These are phyloP conservation scores for Drosophila kikkawai DNA, from an alignment of 1,140 invertebrate genomes.

Conservation along the genomic window DNA sequence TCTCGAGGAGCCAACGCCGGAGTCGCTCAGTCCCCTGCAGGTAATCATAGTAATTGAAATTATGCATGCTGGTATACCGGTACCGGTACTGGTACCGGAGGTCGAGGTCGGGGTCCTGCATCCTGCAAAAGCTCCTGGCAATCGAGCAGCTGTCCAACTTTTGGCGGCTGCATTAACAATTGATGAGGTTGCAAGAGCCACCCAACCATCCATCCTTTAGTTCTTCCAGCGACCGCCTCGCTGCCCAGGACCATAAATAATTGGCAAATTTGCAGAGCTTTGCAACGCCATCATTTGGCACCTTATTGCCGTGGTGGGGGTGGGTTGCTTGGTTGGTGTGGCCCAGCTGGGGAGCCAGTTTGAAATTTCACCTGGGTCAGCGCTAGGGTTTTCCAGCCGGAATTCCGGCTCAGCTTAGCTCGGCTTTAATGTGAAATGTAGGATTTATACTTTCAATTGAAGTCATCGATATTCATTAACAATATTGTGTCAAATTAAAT, in stretches of 20 bases:
- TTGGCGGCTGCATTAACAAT: conserved; percentile 32
- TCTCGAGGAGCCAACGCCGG: conserved; percentile 86
- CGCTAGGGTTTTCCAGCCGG: background rate
- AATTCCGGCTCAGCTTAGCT: background rate
- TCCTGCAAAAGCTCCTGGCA: conserved; percentile 5
- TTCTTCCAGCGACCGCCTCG: background rate
- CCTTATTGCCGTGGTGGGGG: conserved; percentile 9
- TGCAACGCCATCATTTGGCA: conserved; percentile 50
- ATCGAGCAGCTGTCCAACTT: conserved; percentile 27
- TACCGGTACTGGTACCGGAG: no score
- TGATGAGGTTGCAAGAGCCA: conserved; percentile 18
- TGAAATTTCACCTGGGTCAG: background rate
- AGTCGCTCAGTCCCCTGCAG: conserved; percentile 89
- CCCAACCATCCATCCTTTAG: background rate
- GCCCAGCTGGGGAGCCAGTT: background rate
- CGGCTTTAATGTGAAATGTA: background rate
- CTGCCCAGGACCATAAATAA: conserved; percentile 53
- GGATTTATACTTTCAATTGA: background rate
- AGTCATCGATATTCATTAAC: background rate
- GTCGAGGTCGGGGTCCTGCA: background rate
- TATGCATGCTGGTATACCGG: conserved; percentile 20
- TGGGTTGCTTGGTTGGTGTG: background rate
- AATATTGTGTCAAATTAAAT: background rate
- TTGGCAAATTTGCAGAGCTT: conserved; percentile 42
- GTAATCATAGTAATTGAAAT: conserved; percentile 85